These are phyloP conservation scores for Trogon melanurus DNA, from an alignment of 2,113 vertebrate species.

Conservation along the genomic window DNA sequence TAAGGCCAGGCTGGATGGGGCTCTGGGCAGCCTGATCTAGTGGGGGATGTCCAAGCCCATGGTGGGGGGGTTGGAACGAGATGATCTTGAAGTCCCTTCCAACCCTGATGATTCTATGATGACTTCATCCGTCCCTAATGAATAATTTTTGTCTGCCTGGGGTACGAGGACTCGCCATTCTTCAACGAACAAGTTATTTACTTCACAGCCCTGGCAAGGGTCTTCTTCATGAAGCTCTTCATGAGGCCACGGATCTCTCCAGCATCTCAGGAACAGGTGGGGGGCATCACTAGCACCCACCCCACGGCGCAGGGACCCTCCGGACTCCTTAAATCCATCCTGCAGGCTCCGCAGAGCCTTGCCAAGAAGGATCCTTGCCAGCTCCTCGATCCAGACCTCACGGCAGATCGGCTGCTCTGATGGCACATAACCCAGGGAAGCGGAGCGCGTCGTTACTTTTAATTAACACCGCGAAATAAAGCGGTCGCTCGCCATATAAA, in stretches of 20 bases:
- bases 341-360: neutral
- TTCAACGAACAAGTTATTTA: neutral
- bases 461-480: conserved; percentile 65
- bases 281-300: neutral
- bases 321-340: neutral
- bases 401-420: neutral
- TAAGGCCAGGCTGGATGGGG: too few relatives aligned
- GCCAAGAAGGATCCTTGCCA: too few relatives aligned
- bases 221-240: neutral
- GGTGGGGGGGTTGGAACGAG: too few relatives aligned
- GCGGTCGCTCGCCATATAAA: conserved; percentile 35
- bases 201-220: neutral
- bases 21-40: too few relatives aligned
- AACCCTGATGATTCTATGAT: too few relatives aligned
- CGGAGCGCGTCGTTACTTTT: neutral
- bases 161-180: neutral
- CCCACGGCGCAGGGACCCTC: accelerated
- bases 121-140: too few relatives aligned
- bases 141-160: neutral
- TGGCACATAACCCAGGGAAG: neutral
- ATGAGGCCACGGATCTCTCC: accelerated
- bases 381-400: neutral
- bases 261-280: neutral
- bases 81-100: too few relatives aligned
- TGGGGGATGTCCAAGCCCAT: too few relatives aligned